A percentile compares a stretch with the other conserved stretches of the same genome.
Conservation (phyloP, 1,140 invertebrate genomes). For the Calliopsis andreniformis region DNA sequence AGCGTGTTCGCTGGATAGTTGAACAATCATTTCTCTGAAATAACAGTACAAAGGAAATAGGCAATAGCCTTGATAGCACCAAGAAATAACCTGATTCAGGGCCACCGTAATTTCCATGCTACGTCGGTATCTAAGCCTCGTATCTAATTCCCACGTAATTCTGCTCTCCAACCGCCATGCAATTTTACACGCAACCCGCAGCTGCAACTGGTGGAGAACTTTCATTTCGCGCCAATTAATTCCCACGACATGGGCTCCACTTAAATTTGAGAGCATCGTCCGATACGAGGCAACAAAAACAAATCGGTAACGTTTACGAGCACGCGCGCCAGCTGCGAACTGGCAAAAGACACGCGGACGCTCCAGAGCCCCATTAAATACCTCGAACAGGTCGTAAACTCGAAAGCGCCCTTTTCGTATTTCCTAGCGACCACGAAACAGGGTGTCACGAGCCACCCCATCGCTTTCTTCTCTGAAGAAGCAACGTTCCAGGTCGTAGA, state of each 20-base stretch:
- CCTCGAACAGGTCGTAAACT: conserved; percentile 60
- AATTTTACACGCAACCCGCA: background rate
- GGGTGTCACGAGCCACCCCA: conserved; percentile 9
- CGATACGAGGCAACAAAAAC: conserved; percentile 1
- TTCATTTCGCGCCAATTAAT: conserved; percentile 23
- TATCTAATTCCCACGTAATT: background rate
- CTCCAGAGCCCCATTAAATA: conserved; percentile 60
- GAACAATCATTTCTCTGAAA: background rate
- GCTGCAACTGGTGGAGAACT: background rate
- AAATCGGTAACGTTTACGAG: conserved; percentile 26
- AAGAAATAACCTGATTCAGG: background rate
- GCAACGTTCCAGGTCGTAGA: conserved; percentile 31
- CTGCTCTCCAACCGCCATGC: background rate
- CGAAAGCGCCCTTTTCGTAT: conserved; percentile 41
- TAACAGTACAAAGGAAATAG: too few species aligned
- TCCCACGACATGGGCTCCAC: background rate
- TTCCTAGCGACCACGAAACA: too few species aligned
- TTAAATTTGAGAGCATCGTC: background rate
- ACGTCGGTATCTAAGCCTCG: background rate
- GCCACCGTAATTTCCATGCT: background rate
- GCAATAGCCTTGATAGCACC: too few species aligned
- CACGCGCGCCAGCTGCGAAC: conserved; percentile 36
- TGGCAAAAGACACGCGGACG: conserved; percentile 46
- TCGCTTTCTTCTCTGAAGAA: conserved; percentile 26
- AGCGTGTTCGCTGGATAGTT: background rate